Evolutionary conservation across 2,113 vertebrate genomes (phyloP), one percentile per base, ranked within the genome.

Genomic region (Oncorhynchus tshawytscha): DNA sequence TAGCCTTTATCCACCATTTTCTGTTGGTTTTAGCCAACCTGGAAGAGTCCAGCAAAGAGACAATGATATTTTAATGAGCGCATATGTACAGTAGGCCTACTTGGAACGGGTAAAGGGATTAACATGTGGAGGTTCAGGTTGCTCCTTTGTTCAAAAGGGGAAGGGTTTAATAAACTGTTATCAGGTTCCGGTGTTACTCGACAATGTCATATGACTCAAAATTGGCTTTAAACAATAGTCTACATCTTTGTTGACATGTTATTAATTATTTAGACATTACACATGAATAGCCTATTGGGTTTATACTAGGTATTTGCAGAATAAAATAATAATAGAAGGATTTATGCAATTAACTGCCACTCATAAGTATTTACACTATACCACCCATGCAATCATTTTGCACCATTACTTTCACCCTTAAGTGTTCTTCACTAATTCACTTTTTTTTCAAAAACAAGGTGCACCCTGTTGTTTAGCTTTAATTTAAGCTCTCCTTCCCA

Each of bases 31-130:
- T 24, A 62, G 22, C 18, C 12, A 12, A n/a, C 64, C 25, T 65
- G 62, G 62, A 70, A 70, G 67, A 72, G 67, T 76, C 76, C 78
- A 81, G 76, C 70, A 85, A 82, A 85, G 24, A 72, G 60, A 9
- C n/a, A 74, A 54, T 27, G 45, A 34, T 11, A 7, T 24, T 69
- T 34, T 68, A 12, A 20, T 68, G 49, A 75, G 69, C 31, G 60
- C 31, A 39, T 70, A 22, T 49, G 54, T 29, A 24, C 49, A 45
- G 39, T 69, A 18, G 15, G 51, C 16, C 51, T 54, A 54, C 51
- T 18, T 54, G 16, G 34, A n/a, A 49, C 6, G 22, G 69, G 45
- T 15, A 74, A 31, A 34, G 12, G 16, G 34, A n/a, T n/a, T 45
- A 73, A 65, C 7, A 25, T 18, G 49, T 2, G 29, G 4, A 18